phyloP scores from a whole-genome alignment of 2,888 invertebrate genomes.

The Neoscelio sp. region DNA sequence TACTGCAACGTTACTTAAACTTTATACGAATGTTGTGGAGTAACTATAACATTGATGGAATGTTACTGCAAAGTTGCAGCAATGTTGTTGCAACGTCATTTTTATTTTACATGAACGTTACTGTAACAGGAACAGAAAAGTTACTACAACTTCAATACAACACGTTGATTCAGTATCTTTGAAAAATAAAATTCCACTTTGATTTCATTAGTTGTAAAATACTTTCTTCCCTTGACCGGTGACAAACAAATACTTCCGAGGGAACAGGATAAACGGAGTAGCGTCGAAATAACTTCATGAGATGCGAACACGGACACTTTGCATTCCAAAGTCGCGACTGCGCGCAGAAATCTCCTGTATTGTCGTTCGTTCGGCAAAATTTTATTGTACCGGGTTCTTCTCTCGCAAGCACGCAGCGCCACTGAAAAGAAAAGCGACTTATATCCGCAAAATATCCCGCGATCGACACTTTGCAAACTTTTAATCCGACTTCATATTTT shows the following conservation, averaged over 20 bases:
- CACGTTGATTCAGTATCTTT: no score
- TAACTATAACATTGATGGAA: no score
- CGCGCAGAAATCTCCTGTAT: slow-evolving; percentile 28
- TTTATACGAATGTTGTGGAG: no score
- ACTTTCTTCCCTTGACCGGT: neutral
- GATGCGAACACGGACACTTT: slow-evolving; percentile 41
- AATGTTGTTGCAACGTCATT: no score
- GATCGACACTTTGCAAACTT: slow-evolving; percentile 69
- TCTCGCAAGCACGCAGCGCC: slow-evolving; percentile 25
- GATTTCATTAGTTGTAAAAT: no score
- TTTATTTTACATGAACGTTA: no score
- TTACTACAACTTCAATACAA: no score
- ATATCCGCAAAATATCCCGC: slow-evolving; percentile 48
- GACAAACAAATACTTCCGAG: slow-evolving; percentile 24
- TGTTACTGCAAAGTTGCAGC: no score
- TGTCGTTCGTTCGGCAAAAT: slow-evolving; percentile 35
- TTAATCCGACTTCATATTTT: slow-evolving; percentile 72
- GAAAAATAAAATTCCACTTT: no score
- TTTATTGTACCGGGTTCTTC: slow-evolving; percentile 31
- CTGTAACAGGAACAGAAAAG: no score
- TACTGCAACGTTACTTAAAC: no score
- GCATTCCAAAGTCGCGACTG: slow-evolving; percentile 24
- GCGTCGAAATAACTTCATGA: slow-evolving; percentile 32
- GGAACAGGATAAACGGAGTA: slow-evolving; percentile 22
- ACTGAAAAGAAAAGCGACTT: slow-evolving; percentile 51